Evolutionary conservation across 2,888 invertebrate species (phyloP), one percentile per base, ranked within the genome.

Genomic region (Hedychridium roseum): DNA sequence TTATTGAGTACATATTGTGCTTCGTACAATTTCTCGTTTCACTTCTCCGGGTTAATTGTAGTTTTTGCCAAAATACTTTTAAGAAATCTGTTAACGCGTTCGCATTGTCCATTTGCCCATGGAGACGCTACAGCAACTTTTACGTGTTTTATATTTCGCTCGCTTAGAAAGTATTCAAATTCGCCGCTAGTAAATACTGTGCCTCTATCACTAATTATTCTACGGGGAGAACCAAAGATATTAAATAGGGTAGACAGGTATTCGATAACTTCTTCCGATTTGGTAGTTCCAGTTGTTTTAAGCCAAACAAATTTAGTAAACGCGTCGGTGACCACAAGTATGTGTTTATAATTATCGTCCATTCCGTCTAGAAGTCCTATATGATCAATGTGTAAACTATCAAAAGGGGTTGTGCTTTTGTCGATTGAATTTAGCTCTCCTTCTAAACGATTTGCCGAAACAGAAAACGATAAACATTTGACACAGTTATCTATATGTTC

Each of bases 401-500:
- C 3, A 11, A n/a, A n/a, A 11, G 30, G 30, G 4, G 3, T 30
- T 4, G 9, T 30, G 5, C 4, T 11, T 4, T n/a, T 5, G 6
- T 30, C 30, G 11, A 5, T n/a, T 9, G 11, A n/a, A 4, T 30
- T 5, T 4, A 30, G 4, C 11, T 30, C 30, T 4, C 30, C 30
- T 30, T 30, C 30, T 4, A 4, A 9, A 9, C 11, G 6, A n/a
- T 11, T 3, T 6, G 11, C 6, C 4, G 9, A n/a, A 30, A 11
- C 11, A 11, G 5, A 9, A 11, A 4, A n/a, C 6, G 11, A 4
- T 3, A 36, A 4, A 17, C 36, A 36, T 36, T 16, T 36, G n/a
- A 36, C n/a, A 3, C 36, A 36, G 11, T 36, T 36, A 36, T 20
- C 36, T n/a, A 36, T n/a, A 36, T 36, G 14, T n/a, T 36, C 36